Evolutionary conservation across 1,140 invertebrate species (phyloP), one percentile per base, ranked within the genome.

Genomic region (Adelges cooleyi): DNA sequence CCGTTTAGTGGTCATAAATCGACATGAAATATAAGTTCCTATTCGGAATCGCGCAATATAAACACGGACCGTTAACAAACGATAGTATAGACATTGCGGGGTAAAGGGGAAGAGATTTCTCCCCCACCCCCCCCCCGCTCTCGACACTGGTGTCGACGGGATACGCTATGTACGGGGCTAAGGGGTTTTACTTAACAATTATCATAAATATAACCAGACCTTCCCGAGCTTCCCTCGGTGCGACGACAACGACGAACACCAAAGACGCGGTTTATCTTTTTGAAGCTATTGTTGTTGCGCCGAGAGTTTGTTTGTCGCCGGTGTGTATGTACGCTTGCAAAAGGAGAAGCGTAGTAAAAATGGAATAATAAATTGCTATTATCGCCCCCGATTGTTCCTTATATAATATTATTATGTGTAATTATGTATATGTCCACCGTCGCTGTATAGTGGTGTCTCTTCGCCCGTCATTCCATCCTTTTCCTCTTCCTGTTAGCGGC

Each of bases 161-260:
- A 15, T 42, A 18, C 44, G n/a, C n/a, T n/a, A n/a, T n/a, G n/a
- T 20, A 18, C 54, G 0, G 44, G 42, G 23, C 42, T 8, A 48
- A 46, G 54, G 54, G 54, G 54, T 62, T 62, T 62, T 62, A 48
- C 54, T 62, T 62, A 62, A 62, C 54, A 62, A 62, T 62, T 62
- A 62, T 62, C 54, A 62, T 62, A 62, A 62, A 62, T 62, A 62
- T 62, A 62, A 62, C 44, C 54, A 62, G 54, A 17, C 54, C 54
- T 33, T 33, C n/a, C n/a, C 54, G 42, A 62, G 46, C 54, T 46
- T 62, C 54, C 54, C 54, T 62, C 40, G 42, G 18, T 17, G n/a
- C n/a, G 54, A 46, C 53, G n/a, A 62, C 54, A 27, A 23, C 38
- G 38, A 44, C 15, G 25, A 46, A 23, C 23, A 48, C 54, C 54